phyloP scores from a whole-genome alignment of 2,888 invertebrate species.

The Ormyrus rosae region DNA sequence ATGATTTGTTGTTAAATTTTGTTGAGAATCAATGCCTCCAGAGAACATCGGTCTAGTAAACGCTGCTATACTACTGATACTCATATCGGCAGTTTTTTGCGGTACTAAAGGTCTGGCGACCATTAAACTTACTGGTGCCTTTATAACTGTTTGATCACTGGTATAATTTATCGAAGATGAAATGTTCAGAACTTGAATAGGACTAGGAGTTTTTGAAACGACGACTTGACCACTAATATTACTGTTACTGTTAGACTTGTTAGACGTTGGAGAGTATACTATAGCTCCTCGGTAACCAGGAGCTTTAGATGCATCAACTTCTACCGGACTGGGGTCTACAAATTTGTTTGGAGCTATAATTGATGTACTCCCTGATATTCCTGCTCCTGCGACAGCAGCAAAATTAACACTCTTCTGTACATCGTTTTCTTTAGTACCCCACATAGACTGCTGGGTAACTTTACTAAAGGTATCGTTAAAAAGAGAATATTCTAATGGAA shows the following conservation, averaged over 20 bases:
- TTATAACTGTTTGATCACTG: constrained; percentile 67
- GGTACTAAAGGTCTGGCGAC: constrained; percentile 71
- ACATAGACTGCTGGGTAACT: constrained; percentile 81
- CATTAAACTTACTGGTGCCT: constrained; percentile 71
- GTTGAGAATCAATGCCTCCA: constrained; percentile 63
- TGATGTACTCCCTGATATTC: constrained; percentile 73
- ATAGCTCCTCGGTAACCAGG: constrained; percentile 91
- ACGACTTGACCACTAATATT: constrained; percentile 62
- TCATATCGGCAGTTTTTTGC: constrained; percentile 65
- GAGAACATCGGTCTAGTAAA: constrained; percentile 69
- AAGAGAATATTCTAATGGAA: constrained; percentile 89
- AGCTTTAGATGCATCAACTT: constrained; percentile 92
- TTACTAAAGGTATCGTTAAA: constrained; percentile 87
- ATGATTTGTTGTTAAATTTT: constrained; percentile 63
- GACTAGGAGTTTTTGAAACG: constrained; percentile 67
- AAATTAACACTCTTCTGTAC: constrained; percentile 82
- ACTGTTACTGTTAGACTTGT: constrained; percentile 77
- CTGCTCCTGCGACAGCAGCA: constrained; percentile 83
- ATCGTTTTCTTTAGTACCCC: constrained; percentile 79
- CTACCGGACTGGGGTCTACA: constrained; percentile 78
- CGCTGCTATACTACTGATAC: constrained; percentile 59
- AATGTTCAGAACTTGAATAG: constrained; percentile 68
- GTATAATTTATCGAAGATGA: constrained; percentile 66
- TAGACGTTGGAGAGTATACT: constrained; percentile 86
- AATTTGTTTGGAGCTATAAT: constrained; percentile 77